These are phyloP conservation scores for Microtus pennsylvanicus DNA, from an alignment of 2,113 vertebrate genomes.

Conservation along the genomic window DNA sequence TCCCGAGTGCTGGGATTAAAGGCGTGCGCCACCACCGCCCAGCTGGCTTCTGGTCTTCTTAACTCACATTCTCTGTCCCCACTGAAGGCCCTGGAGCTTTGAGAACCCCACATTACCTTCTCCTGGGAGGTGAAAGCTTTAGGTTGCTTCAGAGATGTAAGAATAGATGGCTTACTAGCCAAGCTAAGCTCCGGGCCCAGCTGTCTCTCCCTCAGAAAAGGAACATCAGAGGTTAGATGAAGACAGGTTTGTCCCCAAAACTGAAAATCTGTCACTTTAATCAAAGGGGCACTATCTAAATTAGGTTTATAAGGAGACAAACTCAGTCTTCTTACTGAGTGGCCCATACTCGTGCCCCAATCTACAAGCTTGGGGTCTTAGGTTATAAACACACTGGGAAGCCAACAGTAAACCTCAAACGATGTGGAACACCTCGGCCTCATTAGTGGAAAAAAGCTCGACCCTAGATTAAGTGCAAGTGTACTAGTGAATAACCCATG, in stretches of 20 bases:
- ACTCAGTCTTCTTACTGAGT: background rate
- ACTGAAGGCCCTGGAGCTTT: background rate
- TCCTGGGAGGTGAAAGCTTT: background rate
- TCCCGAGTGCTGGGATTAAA: too few relatives aligned
- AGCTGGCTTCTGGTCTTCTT: background rate
- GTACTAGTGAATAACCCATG: too few relatives aligned
- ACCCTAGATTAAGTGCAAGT: background rate
- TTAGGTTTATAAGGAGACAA: background rate
- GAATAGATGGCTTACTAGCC: background rate
- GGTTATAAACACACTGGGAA: background rate
- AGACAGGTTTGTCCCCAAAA: background rate
- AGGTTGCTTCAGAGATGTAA: background rate
- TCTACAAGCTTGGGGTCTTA: background rate
- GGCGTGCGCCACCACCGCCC: too few relatives aligned
- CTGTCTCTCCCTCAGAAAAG: background rate
- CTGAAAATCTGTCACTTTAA: background rate
- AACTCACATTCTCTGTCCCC: background rate
- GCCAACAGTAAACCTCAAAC: background rate
- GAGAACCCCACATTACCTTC: background rate
- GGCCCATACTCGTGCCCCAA: background rate
- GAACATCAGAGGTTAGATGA: background rate
- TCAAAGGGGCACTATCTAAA: background rate
- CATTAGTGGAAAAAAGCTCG: background rate
- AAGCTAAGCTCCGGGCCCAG: background rate
- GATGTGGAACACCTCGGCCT: background rate